These are phyloP conservation scores for Drosophila picticornis DNA, from an alignment of 2,888 invertebrate species.

Conservation along the genomic window DNA sequence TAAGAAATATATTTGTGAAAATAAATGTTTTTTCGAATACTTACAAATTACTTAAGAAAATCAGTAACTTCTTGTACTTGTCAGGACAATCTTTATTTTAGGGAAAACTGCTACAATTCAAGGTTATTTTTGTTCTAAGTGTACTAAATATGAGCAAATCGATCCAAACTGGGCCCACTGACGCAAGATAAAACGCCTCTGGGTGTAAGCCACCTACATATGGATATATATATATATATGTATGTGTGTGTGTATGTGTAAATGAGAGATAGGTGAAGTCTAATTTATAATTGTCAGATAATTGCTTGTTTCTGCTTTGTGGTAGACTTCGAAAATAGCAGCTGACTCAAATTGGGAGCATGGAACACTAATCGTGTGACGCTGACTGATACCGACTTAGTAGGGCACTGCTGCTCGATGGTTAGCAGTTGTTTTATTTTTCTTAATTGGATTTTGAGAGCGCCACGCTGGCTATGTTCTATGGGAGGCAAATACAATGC, in stretches of 20 bases:
- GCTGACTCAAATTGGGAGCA: slow-evolving; percentile 60
- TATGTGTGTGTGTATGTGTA: neutral
- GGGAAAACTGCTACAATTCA: neutral
- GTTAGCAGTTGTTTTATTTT: slow-evolving; percentile 12
- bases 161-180: slow-evolving; percentile 42
- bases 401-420: slow-evolving; percentile 48
- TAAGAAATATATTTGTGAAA: neutral
- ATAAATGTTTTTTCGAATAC: fast-evolving
- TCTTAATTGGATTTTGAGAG: slow-evolving; percentile 58
- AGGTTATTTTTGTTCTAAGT: neutral
- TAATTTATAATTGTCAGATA: slow-evolving; percentile 66
- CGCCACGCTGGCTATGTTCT: slow-evolving; percentile 21
- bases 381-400: slow-evolving; percentile 31
- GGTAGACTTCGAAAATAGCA: slow-evolving; percentile 58
- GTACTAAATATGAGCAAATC: slow-evolving; percentile 41
- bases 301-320: slow-evolving; percentile 32
- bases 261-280: slow-evolving; percentile 21
- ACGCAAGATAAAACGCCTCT: slow-evolving; percentile 35
- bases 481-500: slow-evolving; percentile 30
- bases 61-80: neutral
- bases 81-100: neutral
- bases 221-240: neutral
- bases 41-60: neutral
- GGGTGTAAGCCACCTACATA: slow-evolving; percentile 21
- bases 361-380: slow-evolving; percentile 24